These are phyloP conservation scores for Phyllopteryx taeniolatus DNA, from an alignment of 2,113 vertebrate genomes.

Conservation along the genomic window DNA sequence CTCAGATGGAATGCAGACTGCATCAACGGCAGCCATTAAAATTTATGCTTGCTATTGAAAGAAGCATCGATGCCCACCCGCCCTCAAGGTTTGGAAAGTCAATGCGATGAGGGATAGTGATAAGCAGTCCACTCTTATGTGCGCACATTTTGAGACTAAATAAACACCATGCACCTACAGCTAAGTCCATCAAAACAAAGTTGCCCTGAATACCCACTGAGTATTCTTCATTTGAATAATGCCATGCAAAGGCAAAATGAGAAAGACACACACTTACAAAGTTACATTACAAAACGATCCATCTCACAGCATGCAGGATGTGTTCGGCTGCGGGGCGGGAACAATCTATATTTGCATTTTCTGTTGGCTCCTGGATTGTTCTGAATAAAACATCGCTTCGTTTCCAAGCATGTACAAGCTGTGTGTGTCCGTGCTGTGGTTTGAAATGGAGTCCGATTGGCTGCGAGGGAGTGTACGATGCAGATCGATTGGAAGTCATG, in stretches of 20 bases:
- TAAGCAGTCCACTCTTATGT: neutral
- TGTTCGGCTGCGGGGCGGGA: neutral
- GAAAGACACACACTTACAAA: constrained; percentile 28
- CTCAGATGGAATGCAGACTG: neutral
- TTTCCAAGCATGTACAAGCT: constrained; percentile 27
- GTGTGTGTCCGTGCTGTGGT: constrained; percentile 8
- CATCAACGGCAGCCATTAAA: neutral
- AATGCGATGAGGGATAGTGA: neutral
- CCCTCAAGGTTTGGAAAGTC: neutral
- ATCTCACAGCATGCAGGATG: constrained; percentile 27
- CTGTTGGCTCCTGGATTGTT: constrained; percentile 42
- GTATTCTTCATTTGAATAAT: constrained; percentile 41
- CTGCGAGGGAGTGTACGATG: constrained; percentile 24
- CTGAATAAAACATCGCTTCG: constrained; percentile 60
- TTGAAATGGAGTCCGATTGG: constrained; percentile 30
- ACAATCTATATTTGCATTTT: constrained; percentile 50
- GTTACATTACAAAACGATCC: constrained; percentile 48
- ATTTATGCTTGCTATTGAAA: neutral
- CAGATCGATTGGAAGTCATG: constrained; percentile 49
- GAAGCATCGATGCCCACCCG: neutral
- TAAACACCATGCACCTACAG: constrained; percentile 11
- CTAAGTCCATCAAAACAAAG: constrained; percentile 20
- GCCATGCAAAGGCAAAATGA: constrained; percentile 16
- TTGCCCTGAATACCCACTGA: constrained; percentile 8
- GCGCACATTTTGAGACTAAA: neutral